These are phyloP conservation scores for Eustalomyia histrio DNA, from an alignment of 2,888 invertebrate genomes.

Conservation along the genomic window DNA sequence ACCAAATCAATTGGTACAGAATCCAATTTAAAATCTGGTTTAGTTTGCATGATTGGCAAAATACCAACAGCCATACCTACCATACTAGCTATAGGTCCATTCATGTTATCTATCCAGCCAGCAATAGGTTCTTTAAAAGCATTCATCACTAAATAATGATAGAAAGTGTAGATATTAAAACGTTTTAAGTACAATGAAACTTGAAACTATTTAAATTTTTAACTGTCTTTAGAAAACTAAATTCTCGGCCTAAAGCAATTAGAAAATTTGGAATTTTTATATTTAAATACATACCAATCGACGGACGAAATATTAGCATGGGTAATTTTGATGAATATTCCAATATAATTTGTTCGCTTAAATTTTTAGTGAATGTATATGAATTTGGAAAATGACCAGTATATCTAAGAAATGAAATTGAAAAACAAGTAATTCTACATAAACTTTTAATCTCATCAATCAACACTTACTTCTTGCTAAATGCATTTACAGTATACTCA, in stretches of 20 bases:
- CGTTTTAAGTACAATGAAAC: too few relatives aligned
- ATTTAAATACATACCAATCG: conserved; percentile 84
- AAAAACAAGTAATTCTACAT: not conserved
- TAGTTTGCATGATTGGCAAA: conserved; percentile 84
- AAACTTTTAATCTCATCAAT: too few relatives aligned
- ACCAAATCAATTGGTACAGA: conserved; percentile 91
- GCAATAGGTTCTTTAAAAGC: conserved; percentile 83
- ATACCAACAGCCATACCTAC: conserved; percentile 87
- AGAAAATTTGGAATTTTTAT: too few relatives aligned
- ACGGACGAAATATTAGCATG: conserved; percentile 88
- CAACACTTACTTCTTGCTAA: conserved; percentile 82
- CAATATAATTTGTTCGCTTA: conserved; percentile 88
- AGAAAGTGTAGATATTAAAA: too few relatives aligned
- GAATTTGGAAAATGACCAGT: conserved; percentile 88
- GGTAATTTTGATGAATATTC: conserved; percentile 85
- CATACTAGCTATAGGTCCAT: conserved; percentile 90
- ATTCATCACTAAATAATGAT: conserved; percentile 81
- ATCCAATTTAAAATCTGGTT: conserved; percentile 84
- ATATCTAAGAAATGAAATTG: conserved; percentile 77
- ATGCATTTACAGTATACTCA: conserved; percentile 80
- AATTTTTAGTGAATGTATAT: conserved; percentile 91
- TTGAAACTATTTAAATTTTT: too few relatives aligned
- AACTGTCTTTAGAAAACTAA: too few relatives aligned
- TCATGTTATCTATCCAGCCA: conserved; percentile 96
- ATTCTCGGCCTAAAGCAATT: too few relatives aligned